Base-by-base conservation (phyloP, 2,797 vertebrate species). In the Tragelaphus oryx region DNA sequence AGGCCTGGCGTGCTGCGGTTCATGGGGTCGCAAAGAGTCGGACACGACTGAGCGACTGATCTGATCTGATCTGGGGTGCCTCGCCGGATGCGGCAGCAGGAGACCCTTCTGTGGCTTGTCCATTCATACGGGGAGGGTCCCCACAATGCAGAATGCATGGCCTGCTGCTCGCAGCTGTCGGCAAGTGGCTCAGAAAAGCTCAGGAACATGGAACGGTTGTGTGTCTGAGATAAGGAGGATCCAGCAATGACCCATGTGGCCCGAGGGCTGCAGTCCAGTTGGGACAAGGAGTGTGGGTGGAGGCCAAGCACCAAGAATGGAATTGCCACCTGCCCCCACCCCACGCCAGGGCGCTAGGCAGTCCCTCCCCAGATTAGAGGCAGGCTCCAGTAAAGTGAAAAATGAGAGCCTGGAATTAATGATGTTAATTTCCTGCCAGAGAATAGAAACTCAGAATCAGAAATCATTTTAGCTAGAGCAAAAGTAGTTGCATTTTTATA, bases 241-340 rank as follows among this genome's bases (percentile, higher is more conserved):
- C 10, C 24, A 37, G 46, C 13, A 18, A 54, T 68, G 81, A 41
- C 18, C 17, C 11, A 7, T 4, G n/a, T 24, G 44, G 10, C 60
- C 62, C 0, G 1, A 37, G 52, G 10, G n/a, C 57, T 18, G 28
- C 26, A 82, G 30, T 26, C 41, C 54, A 33, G 41, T 11, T 2
- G 5, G 68, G 50, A 57, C 24, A 33, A 37, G 20, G 44, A 22
- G n/a, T 80, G 30, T n/a, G 20, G 9, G 46, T 46, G 8, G 50
- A 11, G 62, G 24, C 41, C 48, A 14, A 11, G 41, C 33, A 4
- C 75, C 0, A 1, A 33, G 48, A 18, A n/a, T 18, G 4, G 26
- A 22, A 28, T 14, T 12, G 2, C 17, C 0, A 0, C 30, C 11
- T 13, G 5, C 1, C 3, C 18, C 5, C 22, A 20, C 11, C 37